These are phyloP conservation scores for Galerucella nymphaeae DNA, from an alignment of 2,888 invertebrate species.

Conservation along the genomic window DNA sequence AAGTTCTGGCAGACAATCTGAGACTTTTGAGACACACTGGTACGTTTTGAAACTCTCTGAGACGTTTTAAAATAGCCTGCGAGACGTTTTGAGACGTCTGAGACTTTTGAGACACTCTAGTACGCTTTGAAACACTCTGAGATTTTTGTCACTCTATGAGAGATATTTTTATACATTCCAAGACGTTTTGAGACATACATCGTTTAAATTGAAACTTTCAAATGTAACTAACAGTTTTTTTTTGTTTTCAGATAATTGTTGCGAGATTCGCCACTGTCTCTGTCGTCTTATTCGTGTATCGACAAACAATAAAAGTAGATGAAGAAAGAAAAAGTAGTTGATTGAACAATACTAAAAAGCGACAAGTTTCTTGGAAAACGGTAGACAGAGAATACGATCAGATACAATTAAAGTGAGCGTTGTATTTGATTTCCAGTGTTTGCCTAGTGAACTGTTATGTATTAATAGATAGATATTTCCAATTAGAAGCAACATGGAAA, in stretches of 20 bases:
- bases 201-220: neutral
- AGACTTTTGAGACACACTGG: no score
- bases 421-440: constrained; percentile 18
- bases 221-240: neutral
- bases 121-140: no score
- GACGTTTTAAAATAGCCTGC: no score
- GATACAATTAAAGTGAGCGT: constrained; percentile 5
- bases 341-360: neutral
- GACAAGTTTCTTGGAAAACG: neutral
- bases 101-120: no score
- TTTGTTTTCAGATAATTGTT: constrained; percentile 20
- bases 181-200: neutral
- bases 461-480: constrained; percentile 25
- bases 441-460: constrained; percentile 37
- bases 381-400: neutral
- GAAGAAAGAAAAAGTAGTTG: neutral
- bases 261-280: neutral
- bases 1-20: no score
- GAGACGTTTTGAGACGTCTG: no score
- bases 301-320: neutral
- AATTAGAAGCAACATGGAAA: constrained; percentile 73
- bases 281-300: neutral
- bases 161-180: no score
- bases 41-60: no score
- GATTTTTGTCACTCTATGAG: no score